Conservation (phyloP, 2,888 invertebrate species). For the Lepidochitona cinerea region DNA sequence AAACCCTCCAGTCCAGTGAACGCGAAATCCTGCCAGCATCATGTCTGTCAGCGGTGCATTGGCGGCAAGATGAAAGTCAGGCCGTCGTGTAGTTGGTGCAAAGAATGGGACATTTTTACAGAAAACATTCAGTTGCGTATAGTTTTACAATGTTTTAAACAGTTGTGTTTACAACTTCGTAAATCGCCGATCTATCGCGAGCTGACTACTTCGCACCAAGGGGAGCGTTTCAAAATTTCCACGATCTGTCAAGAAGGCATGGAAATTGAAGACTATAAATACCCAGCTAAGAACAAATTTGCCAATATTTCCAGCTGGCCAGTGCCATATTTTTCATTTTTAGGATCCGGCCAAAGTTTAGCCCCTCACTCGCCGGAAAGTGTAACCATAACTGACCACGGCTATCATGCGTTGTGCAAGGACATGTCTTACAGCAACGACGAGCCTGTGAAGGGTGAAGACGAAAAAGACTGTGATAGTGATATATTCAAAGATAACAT, state of each 20-base stretch:
- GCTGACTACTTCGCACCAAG: constrained; percentile 41
- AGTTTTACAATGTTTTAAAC: constrained; percentile 89
- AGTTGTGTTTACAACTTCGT: constrained; percentile 88
- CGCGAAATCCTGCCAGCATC: constrained; percentile 85
- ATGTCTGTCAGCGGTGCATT: constrained; percentile 87
- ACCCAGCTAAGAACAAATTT: constrained; percentile 3
- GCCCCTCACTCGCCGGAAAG: background rate
- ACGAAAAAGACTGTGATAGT: background rate
- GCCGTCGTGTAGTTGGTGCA: constrained; percentile 88
- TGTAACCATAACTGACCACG: background rate
- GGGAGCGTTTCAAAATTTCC: constrained; percentile 51
- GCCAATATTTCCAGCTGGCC: background rate
- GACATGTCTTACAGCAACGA: background rate
- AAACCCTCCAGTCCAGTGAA: constrained; percentile 86
- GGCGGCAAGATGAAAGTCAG: constrained; percentile 88
- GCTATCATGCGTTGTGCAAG: background rate
- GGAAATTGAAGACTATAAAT: constrained; percentile 38
- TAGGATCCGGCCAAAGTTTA: background rate
- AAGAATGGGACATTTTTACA: constrained; percentile 84
- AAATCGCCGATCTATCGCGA: constrained; percentile 44
- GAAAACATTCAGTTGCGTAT: constrained; percentile 87
- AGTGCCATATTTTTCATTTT: background rate
- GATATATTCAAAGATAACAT: background rate
- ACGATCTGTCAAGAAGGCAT: constrained; percentile 58
- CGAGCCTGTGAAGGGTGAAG: background rate